Evolutionary conservation across 2,113 vertebrate genomes (phyloP).

Genomic region (Myanophis thanlyinensis): DNA sequence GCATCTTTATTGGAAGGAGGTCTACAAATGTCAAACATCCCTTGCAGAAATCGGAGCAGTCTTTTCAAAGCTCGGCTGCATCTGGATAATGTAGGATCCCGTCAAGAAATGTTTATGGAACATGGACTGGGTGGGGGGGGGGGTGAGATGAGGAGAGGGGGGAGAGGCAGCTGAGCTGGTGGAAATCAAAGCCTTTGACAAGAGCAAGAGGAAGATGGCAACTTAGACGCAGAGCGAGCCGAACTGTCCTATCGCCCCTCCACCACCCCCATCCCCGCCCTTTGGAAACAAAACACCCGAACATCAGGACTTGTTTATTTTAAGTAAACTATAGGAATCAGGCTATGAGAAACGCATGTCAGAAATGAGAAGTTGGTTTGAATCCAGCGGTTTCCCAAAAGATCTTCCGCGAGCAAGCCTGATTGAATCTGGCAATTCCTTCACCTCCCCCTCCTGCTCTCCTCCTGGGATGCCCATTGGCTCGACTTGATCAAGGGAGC

Average conservation of each 20-base stretch:
- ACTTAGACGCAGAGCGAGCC: neutral
- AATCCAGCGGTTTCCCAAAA: slow-evolving; percentile 54
- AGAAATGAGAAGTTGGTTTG: slow-evolving; percentile 55
- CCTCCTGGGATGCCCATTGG: fast-evolving
- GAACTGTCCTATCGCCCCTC: slow-evolving; percentile 14
- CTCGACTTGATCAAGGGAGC: slow-evolving; percentile 41
- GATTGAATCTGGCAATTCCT: slow-evolving; percentile 49
- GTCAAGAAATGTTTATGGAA: slow-evolving; percentile 41
- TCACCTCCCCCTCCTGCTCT: neutral
- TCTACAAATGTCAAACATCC: slow-evolving; percentile 29
- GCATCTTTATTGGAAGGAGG: slow-evolving; percentile 19
- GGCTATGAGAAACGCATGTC: slow-evolving; percentile 53
- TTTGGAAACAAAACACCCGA: slow-evolving; percentile 49
- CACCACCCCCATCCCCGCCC: neutral
- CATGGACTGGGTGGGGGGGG: neutral
- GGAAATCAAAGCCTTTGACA: slow-evolving; percentile 38
- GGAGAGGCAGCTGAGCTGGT: neutral
- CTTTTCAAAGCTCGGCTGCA: neutral
- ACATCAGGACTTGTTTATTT: slow-evolving; percentile 68
- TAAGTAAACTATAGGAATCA: slow-evolving; percentile 64
- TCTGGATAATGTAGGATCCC: slow-evolving; percentile 49
- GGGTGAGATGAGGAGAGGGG: neutral
- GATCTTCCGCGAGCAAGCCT: slow-evolving; percentile 56
- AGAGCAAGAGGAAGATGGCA: slow-evolving; percentile 43
- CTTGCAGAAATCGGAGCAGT: neutral